Evolutionary conservation across 2,888 invertebrate species (phyloP), one percentile per base, ranked within the genome.

Genomic region (Craniophora ligustri): DNA sequence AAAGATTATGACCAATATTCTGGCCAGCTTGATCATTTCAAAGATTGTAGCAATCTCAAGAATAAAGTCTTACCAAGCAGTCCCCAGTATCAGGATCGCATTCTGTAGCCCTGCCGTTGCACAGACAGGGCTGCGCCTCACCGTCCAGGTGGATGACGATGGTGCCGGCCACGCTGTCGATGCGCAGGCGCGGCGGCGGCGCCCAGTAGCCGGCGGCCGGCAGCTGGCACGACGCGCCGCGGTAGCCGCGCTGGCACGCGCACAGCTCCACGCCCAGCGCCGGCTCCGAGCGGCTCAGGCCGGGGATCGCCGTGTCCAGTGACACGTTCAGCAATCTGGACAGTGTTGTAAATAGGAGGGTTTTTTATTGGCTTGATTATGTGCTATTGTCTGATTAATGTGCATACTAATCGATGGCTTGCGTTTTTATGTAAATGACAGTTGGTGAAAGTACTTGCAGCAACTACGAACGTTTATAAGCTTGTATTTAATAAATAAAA

Each of bases 191-290:
- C 36, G 89, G 89, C 19, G 91, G 89, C 30, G 95, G 95, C 82
- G 96, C 95, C 94, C 97, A 96, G 87, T 96, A 98, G 0, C 99
- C 99, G 5, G 94, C 86, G 30, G 96, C 96, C 0, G 98, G 97
- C 81, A 96, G 96, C 90, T 99, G 99, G 86, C 99, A 99, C 0
- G 99, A 99, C 0, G 96, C 95, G 0, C 98, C 97, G 63, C 96
- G 95, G 90, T 98, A 99, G 56, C 95, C 95, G 0, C 94, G 90
- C 0, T 98, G 97, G 80, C 99, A 99, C 38, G 95, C 94, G 85
- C 99, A 99, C 54, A 96, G 93, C 87, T 99, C 99, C 2, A 99
- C 96, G 0, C 98, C 97, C 21, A 95, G 94, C 0, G 98, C 97
- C n/a, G 95, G 95, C 60, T 94, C 95, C 0, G 95, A 95, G 8